Evolutionary conservation across 1,140 invertebrate genomes (phyloP).

Genomic region (Conus ventricosus): DNA sequence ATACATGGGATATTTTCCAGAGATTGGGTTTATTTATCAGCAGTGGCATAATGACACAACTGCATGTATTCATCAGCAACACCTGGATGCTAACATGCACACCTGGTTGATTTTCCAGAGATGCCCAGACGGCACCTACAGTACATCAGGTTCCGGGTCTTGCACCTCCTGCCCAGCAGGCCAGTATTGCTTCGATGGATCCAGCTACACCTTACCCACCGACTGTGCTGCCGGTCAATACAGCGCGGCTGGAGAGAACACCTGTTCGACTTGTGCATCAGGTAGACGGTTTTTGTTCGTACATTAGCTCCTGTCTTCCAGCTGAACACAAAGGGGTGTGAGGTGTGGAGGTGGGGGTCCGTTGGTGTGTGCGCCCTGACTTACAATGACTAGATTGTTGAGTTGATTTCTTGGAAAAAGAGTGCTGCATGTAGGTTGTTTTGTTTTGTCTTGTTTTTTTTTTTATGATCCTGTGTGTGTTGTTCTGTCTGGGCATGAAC

Average conservation of each 20-base stretch:
- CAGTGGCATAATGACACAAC: no score
- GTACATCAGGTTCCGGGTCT: constrained; percentile 48
- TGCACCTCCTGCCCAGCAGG: constrained; percentile 64
- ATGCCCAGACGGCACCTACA: constrained; percentile 65
- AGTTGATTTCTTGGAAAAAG: background rate
- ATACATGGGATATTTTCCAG: no score
- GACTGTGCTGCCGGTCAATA: constrained; percentile 61
- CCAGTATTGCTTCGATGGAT: constrained; percentile 62
- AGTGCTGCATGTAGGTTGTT: background rate
- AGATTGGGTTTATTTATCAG: no score
- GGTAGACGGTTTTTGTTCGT: constrained; percentile 44
- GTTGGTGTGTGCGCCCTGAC: background rate
- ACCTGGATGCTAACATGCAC: no score
- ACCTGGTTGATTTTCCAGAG: constrained; percentile 42
- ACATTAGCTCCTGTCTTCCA: background rate
- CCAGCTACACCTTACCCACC: constrained; percentile 46
- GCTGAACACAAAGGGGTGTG: no score
- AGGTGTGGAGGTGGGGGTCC: background rate
- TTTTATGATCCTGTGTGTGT: no score
- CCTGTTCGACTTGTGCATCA: constrained; percentile 54
- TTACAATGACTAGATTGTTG: background rate
- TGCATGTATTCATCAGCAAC: no score
- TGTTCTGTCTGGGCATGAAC: constrained; percentile 48
- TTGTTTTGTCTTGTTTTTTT: no score
- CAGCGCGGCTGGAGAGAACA: constrained; percentile 52